These are phyloP conservation scores for Thereuonema tuberculata DNA, from an alignment of 1,140 invertebrate species.

Conservation along the genomic window DNA sequence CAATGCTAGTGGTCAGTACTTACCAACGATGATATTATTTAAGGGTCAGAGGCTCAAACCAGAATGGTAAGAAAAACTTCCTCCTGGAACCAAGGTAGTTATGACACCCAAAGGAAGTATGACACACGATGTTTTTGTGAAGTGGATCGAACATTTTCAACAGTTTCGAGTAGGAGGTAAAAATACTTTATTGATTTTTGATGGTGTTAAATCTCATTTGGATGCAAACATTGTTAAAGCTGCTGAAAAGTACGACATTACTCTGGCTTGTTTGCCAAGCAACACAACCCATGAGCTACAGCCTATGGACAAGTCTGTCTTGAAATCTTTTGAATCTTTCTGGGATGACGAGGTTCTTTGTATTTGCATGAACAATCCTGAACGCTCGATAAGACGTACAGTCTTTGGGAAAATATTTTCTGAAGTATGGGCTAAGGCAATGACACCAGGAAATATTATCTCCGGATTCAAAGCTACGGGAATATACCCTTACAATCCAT, in stretches of 20 bases:
- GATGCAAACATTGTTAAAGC: not conserved
- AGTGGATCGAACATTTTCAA: not conserved
- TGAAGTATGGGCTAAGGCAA: not conserved
- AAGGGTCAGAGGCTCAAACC: not conserved
- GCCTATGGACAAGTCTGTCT: not conserved
- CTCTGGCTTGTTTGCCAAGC: not conserved
- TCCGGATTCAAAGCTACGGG: not conserved
- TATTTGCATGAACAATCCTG: not conserved
- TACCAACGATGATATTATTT: not conserved
- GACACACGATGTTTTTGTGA: not conserved
- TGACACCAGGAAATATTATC: not conserved
- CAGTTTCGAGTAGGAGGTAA: not conserved
- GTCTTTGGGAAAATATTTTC: not conserved
- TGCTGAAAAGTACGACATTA: not conserved
- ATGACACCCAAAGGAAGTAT: not conserved
- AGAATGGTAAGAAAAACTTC: not conserved
- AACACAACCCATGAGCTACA: not conserved
- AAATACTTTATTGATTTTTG: not conserved
- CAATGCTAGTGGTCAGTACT: not conserved
- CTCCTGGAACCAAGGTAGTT: not conserved
- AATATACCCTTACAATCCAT: not conserved
- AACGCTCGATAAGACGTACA: not conserved
- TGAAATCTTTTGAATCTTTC: not conserved
- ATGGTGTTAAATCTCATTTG: not conserved
- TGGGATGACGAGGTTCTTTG: not conserved